phyloP scores from a whole-genome alignment of 1,140 invertebrate species.

The Zaprionus capensis region DNA sequence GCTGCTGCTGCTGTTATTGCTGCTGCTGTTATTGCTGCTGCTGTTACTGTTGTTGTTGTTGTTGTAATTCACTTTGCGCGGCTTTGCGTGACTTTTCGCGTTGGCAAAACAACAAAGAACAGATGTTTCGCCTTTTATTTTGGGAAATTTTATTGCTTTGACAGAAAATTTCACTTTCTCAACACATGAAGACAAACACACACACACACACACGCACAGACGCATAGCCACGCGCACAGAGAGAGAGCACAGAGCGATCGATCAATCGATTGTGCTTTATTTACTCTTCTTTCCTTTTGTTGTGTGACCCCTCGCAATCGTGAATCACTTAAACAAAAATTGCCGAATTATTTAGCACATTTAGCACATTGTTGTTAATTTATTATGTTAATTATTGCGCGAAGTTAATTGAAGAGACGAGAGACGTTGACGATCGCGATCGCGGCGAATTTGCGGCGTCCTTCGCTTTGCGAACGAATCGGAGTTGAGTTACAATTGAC shows the following conservation, averaged over 20 bases:
- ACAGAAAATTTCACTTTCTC: slow-evolving; percentile 60
- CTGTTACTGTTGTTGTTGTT: slow-evolving; percentile 14
- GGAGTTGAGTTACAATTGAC: slow-evolving; percentile 2
- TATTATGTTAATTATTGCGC: slow-evolving; percentile 16
- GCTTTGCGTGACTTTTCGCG: slow-evolving; percentile 39
- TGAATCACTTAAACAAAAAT: slow-evolving; percentile 29
- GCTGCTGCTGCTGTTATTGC: slow-evolving; percentile 2
- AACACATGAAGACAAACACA: slow-evolving; percentile 21
- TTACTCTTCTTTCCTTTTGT: slow-evolving; percentile 5
- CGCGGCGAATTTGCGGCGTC: slow-evolving; percentile 16
- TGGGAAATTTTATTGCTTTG: slow-evolving; percentile 75
- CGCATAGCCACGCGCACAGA: background rate
- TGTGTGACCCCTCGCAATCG: background rate
- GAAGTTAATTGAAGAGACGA: slow-evolving; percentile 13
- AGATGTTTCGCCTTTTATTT: slow-evolving; percentile 74
- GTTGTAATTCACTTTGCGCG: slow-evolving; percentile 30
- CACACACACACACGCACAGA: background rate
- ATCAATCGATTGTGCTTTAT: background rate
- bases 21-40: no score
- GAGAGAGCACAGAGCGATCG: background rate
- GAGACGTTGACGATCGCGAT: background rate
- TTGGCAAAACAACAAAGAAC: slow-evolving; percentile 54
- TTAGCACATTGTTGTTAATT: slow-evolving; percentile 29
- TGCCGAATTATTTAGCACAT: slow-evolving; percentile 31
- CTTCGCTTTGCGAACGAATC: slow-evolving; percentile 8